These are phyloP conservation scores for Margarornis squamiger DNA, from an alignment of 2,797 vertebrate species.

Conservation along the genomic window DNA sequence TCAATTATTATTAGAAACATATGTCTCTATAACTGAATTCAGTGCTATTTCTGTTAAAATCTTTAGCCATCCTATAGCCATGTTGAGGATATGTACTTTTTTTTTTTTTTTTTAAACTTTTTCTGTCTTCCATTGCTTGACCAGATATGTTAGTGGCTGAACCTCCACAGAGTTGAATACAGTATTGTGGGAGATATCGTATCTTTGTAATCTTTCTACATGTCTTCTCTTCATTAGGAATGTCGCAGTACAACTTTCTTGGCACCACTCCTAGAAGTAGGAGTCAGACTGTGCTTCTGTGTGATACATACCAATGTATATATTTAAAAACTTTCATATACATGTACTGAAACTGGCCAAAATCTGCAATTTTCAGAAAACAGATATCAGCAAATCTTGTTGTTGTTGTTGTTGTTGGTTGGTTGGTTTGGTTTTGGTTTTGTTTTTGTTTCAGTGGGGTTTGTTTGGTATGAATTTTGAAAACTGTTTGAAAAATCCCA, in stretches of 20 bases:
- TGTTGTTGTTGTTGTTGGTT: too few relatives aligned
- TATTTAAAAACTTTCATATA: not conserved
- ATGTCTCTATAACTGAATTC: not conserved
- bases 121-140: not conserved
- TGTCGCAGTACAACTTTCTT: not conserved
- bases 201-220: not conserved
- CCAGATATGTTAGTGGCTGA: not conserved
- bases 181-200: not conserved
- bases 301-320: too few relatives aligned
- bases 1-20: not conserved
- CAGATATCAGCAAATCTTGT: not conserved
- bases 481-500: not conserved
- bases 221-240: not conserved
- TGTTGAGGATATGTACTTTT: not conserved
- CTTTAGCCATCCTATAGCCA: not conserved
- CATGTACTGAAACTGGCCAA: not conserved
- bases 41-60: not conserved
- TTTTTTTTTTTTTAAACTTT: not conserved
- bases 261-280: fast-evolving
- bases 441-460: not conserved
- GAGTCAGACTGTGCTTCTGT: not conserved
- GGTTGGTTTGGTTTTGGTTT: not conserved
- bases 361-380: not conserved
- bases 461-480: not conserved
- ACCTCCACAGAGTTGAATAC: not conserved